Conservation (phyloP, 1,140 invertebrate species). For the Thalassaphorura encarpata region DNA sequence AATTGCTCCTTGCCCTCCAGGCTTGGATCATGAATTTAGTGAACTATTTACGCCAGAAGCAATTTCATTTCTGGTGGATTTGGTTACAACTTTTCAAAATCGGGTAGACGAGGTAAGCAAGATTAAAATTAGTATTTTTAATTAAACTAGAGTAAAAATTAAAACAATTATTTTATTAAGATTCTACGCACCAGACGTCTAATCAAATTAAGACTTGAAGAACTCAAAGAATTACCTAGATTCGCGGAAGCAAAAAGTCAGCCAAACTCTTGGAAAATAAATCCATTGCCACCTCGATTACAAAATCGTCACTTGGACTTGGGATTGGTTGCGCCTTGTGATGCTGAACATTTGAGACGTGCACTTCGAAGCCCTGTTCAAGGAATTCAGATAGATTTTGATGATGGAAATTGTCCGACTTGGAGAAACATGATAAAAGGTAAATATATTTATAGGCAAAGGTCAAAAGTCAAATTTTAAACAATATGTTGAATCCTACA, state of each 20-base stretch:
- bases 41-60: conserved; percentile 26
- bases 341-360: conserved; percentile 44
- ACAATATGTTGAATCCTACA: conserved; percentile 32
- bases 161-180: no score
- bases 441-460: no score
- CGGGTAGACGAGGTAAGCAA: conserved; percentile 23
- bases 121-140: no score
- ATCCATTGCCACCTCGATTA: conserved; percentile 42
- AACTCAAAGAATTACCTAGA: not conserved
- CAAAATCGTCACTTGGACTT: conserved; percentile 46
- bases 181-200: conserved; percentile 8
- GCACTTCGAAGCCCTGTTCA: conserved; percentile 38
- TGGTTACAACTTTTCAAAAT: conserved; percentile 22
- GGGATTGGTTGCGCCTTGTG: conserved; percentile 49
- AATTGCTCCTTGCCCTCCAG: conserved; percentile 13
- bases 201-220: not conserved
- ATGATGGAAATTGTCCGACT: conserved; percentile 61
- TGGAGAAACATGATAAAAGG: conserved; percentile 53
- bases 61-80: conserved; percentile 19
- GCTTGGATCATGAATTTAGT: conserved; percentile 12
- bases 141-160: no score
- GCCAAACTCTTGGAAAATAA: conserved; percentile 43
- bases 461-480: no score
- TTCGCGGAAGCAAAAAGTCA: not conserved
- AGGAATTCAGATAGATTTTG: conserved; percentile 48